Evolutionary conservation across 2,888 invertebrate species (phyloP), one percentile per base, ranked within the genome.

Genomic region (Argynnis bischoffii): DNA sequence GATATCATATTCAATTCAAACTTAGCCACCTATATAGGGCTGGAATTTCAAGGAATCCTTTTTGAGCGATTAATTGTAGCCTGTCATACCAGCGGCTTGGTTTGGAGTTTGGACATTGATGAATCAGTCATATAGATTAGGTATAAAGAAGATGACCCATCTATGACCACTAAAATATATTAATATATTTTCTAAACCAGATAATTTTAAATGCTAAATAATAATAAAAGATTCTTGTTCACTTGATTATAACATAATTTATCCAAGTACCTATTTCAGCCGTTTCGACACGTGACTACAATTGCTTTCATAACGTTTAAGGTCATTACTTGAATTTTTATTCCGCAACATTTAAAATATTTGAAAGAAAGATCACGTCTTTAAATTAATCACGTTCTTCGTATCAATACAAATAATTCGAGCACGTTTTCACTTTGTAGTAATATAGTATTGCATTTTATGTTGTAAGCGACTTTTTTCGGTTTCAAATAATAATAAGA

Each of bases 321-420:
- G 69, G 75, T 69, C 71, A 64, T 67, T 64, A 68, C 67, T 69
- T 63, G 48, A 68, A 65, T 70, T 70, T 70, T 69, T 72, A 73
- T 76, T 74, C 71, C 70, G 71, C 73, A 75, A 77, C 64, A 66
- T 63, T 67, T 69, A 41, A 70, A 72, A 67, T 71, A 68, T 74
- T 75, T 75, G 31, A 74, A 74, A 70, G 76, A 76, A 78, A 75
- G 70, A 75, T 74, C 79, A 79, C 79, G 78, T 79, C 71, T 69
- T 60, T 56, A 56, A 73, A 76, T 74, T 64, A 66, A 77, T 74
- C 79, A 79, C 79, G 78, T 79, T 71, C 72, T 60, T 60, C 60
- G 55, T 65, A 65, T 63, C 65, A 66, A 66, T 70, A 68, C 69
- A 69, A 72, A 64, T 64, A 69, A 60, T 41, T 66, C 18, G 55